phyloP scores from a whole-genome alignment of 2,888 invertebrate genomes.

The Ectropis crepuscularia region DNA sequence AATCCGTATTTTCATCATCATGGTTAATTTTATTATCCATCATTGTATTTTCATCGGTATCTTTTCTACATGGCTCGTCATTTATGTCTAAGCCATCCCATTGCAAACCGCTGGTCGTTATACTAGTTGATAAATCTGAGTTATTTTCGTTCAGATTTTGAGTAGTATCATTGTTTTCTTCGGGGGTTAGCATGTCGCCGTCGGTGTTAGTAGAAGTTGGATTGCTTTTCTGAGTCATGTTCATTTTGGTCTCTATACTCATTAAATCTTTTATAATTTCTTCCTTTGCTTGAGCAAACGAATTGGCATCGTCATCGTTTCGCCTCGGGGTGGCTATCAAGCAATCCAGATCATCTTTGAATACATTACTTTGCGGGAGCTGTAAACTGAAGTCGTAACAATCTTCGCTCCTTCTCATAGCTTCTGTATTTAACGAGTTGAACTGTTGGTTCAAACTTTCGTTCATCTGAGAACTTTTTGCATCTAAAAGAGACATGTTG shows the following conservation, averaged over 20 bases:
- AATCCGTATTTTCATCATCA: constrained; percentile 40
- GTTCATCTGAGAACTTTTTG: constrained; percentile 67
- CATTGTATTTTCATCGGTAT: constrained; percentile 33
- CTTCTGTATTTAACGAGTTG: constrained; percentile 67
- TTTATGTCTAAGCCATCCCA: constrained; percentile 58
- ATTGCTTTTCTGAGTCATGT: constrained; percentile 52
- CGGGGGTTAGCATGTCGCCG: constrained; percentile 38
- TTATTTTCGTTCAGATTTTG: constrained; percentile 37
- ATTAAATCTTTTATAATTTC: constrained; percentile 78
- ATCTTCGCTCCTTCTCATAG: constrained; percentile 69
- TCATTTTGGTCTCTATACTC: constrained; percentile 75
- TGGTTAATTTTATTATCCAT: constrained; percentile 44
- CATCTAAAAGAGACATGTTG: constrained; percentile 71
- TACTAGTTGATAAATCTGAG: constrained; percentile 40
- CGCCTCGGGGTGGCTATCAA: constrained; percentile 72
- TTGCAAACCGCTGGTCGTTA: constrained; percentile 48
- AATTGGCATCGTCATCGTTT: constrained; percentile 57
- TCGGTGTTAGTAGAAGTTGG: constrained; percentile 46
- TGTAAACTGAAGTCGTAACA: constrained; percentile 76
- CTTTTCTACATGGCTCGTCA: constrained; percentile 27
- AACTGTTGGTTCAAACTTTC: constrained; percentile 68
- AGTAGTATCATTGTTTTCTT: constrained; percentile 38
- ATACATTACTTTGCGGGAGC: constrained; percentile 68
- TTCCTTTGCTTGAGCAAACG: constrained; percentile 66
- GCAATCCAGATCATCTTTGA: constrained; percentile 75